Conservation (phyloP, 23 tunicate species). For the Phallusia fumigata region DNA sequence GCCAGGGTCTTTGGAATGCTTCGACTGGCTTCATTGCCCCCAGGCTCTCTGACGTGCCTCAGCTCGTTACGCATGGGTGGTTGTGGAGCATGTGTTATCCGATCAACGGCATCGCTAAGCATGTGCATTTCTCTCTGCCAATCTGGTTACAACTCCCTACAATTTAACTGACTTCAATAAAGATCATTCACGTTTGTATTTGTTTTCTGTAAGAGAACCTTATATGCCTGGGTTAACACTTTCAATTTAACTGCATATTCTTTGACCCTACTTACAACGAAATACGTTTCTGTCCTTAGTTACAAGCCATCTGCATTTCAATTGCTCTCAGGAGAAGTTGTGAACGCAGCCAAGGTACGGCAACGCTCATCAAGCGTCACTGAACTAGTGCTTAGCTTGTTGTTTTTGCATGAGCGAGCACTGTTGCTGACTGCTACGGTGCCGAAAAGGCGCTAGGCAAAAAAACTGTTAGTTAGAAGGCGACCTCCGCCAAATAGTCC, state of each 20-base stretch:
- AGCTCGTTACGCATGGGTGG: neutral
- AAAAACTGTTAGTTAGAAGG: no score
- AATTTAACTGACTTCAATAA: no score
- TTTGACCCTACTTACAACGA: no score
- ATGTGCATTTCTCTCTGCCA: neutral
- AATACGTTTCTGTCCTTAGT: no score
- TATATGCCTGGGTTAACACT: no score
- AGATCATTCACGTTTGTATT: no score
- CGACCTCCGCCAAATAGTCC: no score
- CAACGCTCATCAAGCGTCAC: neutral
- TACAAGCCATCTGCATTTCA: no score
- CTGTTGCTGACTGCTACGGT: neutral
- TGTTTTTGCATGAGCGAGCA: neutral
- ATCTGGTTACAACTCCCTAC: no score
- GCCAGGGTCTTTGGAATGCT: neutral
- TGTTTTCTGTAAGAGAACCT: no score
- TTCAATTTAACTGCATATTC: no score
- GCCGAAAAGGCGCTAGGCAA: neutral
- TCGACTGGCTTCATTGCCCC: neutral
- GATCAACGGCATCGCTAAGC: neutral
- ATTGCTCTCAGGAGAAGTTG: neutral
- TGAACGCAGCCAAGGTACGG: neutral
- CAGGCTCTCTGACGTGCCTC: neutral
- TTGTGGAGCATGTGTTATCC: neutral
- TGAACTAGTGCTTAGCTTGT: neutral